Conservation (phyloP, 2,888 invertebrate species). For the Dicranocentrus wangi region DNA sequence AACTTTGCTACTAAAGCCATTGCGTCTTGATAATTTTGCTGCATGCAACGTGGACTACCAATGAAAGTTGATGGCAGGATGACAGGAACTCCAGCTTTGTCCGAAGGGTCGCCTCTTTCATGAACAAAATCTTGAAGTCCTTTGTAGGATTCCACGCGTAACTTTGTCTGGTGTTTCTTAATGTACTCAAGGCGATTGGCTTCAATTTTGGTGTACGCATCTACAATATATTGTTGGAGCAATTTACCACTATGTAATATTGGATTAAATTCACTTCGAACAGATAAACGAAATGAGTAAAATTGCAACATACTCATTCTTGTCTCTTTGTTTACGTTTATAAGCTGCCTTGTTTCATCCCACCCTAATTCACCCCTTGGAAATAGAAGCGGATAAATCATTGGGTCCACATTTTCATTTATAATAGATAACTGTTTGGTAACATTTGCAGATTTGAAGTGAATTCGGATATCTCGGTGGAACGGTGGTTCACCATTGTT, state of each 20-base stretch:
- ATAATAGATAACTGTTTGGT: slow-evolving; percentile 37
- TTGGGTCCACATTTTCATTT: slow-evolving; percentile 69
- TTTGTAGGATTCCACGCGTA: slow-evolving; percentile 73
- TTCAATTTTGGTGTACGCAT: slow-evolving; percentile 73
- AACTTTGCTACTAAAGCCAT: slow-evolving; percentile 1
- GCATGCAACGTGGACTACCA: neutral
- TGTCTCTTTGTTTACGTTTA: too few species aligned
- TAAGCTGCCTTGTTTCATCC: neutral
- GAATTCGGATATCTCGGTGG: slow-evolving; percentile 65
- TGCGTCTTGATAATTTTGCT: neutral
- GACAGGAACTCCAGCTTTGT: neutral
- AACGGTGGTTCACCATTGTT: slow-evolving; percentile 68
- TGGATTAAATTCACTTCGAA: slow-evolving; percentile 71
- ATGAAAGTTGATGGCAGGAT: slow-evolving; percentile 2
- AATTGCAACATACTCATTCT: slow-evolving; percentile 27
- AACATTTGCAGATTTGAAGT: neutral
- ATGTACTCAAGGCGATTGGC: slow-evolving; percentile 71
- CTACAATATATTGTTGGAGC: slow-evolving; percentile 73
- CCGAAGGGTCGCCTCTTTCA: neutral
- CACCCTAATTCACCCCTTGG: slow-evolving; percentile 70
- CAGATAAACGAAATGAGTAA: slow-evolving; percentile 61
- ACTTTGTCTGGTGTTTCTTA: slow-evolving; percentile 71
- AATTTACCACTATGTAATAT: slow-evolving; percentile 71
- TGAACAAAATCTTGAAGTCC: slow-evolving; percentile 70
- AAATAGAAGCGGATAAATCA: slow-evolving; percentile 71